phyloP scores from a whole-genome alignment of 2,797 vertebrate species.

The Myotis daubentonii region DNA sequence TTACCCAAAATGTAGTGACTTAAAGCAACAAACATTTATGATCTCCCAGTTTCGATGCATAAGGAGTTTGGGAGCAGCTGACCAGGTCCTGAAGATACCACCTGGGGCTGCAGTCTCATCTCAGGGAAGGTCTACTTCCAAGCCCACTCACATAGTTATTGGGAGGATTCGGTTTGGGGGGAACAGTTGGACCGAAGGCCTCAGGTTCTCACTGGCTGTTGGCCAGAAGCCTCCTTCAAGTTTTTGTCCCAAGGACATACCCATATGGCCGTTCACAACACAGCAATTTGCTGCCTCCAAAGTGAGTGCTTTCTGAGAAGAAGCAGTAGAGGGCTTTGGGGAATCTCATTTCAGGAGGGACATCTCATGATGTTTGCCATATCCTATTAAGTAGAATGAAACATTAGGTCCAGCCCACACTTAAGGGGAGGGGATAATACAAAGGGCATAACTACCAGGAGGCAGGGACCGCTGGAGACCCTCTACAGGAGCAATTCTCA shows the following conservation, averaged over 20 bases:
- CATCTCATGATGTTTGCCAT: neutral
- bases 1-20: neutral
- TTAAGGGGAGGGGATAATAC: neutral
- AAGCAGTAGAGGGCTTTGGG: neutral
- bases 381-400: constrained; percentile 34
- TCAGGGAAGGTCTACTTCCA: neutral
- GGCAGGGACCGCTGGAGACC: neutral
- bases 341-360: neutral
- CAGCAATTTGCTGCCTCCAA: neutral
- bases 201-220: neutral
- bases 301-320: neutral
- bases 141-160: neutral
- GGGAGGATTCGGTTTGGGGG: neutral
- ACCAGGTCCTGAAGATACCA: neutral
- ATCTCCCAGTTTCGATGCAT: neutral
- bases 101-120: neutral
- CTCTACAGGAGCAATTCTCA: neutral
- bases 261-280: neutral
- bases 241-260: neutral
- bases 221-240: neutral
- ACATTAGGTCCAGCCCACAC: neutral
- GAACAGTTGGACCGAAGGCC: neutral
- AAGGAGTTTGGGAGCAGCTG: neutral
- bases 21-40: neutral
- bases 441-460: neutral